These are phyloP conservation scores for Mugil cephalus DNA, from an alignment of 2,113 vertebrate genomes.

Conservation along the genomic window DNA sequence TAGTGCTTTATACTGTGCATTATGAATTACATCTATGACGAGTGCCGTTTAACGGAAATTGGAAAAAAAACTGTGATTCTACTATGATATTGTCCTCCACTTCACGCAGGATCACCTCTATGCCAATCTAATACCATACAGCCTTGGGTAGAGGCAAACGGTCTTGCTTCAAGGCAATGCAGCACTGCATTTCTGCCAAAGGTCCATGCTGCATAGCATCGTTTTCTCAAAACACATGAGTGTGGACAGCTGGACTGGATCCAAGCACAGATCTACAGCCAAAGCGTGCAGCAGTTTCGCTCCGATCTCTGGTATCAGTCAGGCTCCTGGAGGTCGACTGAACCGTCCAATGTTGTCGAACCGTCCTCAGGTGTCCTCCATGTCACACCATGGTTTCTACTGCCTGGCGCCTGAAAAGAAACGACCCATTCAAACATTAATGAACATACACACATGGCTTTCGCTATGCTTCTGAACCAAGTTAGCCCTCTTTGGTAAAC, in stretches of 20 bases:
- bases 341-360: constrained; percentile 52
- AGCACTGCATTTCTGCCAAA: constrained; percentile 63
- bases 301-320: constrained; percentile 43
- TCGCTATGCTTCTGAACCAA: neutral
- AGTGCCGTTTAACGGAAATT: constrained; percentile 25
- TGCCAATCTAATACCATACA: constrained; percentile 49
- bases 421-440: constrained; percentile 10
- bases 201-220: constrained; percentile 53
- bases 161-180: constrained; percentile 58
- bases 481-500: constrained; percentile 19
- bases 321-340: constrained; percentile 47
- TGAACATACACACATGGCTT: neutral
- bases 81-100: constrained; percentile 19
- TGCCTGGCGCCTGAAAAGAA: constrained; percentile 50
- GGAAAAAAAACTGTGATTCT: neutral
- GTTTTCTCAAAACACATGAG: constrained; percentile 45
- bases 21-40: constrained; percentile 33
- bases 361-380: constrained; percentile 71
- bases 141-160: constrained; percentile 46
- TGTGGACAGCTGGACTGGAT: constrained; percentile 42
- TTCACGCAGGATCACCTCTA: constrained; percentile 15
- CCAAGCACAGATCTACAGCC: constrained; percentile 46
- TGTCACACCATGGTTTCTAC: constrained; percentile 41
- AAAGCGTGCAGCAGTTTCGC: constrained; percentile 46
- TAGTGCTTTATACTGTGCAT: constrained; percentile 54